Percentiles rank a stretch among this genome's conserved stretches.
Evolutionary conservation across 1,140 invertebrate species (phyloP).

Genomic region (Dinoponera quadriceps): DNA sequence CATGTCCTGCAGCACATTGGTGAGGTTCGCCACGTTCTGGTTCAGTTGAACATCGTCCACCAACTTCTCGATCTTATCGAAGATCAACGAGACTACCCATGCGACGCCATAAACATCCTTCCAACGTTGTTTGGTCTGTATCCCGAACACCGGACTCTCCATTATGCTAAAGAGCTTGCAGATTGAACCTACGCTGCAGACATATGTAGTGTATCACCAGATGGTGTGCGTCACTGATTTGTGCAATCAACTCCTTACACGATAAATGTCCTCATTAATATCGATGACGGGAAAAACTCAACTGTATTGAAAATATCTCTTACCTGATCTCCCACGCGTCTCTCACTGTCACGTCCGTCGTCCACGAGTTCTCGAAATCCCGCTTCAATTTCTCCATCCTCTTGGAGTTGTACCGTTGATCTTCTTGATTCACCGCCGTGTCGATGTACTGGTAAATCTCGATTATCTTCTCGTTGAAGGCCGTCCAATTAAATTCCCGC

Average conservation of each 20-base stretch:
- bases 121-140: slow-evolving; percentile 71
- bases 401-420: slow-evolving; percentile 48
- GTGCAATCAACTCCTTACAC: no score
- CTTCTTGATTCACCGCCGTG: slow-evolving; percentile 72
- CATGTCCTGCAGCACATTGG: slow-evolving; percentile 72
- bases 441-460: slow-evolving; percentile 80
- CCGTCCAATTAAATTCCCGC: slow-evolving; percentile 79
- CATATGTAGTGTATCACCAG: slow-evolving; percentile 66
- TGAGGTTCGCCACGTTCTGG: slow-evolving; percentile 63
- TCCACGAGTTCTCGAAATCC: slow-evolving; percentile 75
- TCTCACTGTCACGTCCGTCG: slow-evolving; percentile 53
- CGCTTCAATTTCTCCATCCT: slow-evolving; percentile 66
- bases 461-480: slow-evolving; percentile 78
- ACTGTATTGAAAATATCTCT: slow-evolving; percentile 23
- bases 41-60: slow-evolving; percentile 76
- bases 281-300: background rate
- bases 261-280: no score
- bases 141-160: slow-evolving; percentile 78
- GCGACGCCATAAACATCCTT: slow-evolving; percentile 74
- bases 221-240: background rate
- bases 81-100: slow-evolving; percentile 74
- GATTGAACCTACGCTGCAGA: slow-evolving; percentile 81
- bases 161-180: slow-evolving; percentile 79
- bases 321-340: slow-evolving; percentile 80
- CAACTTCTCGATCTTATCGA: slow-evolving; percentile 77